Conservation (phyloP, 2,888 invertebrate species). For the Xanthorhoe designata region DNA sequence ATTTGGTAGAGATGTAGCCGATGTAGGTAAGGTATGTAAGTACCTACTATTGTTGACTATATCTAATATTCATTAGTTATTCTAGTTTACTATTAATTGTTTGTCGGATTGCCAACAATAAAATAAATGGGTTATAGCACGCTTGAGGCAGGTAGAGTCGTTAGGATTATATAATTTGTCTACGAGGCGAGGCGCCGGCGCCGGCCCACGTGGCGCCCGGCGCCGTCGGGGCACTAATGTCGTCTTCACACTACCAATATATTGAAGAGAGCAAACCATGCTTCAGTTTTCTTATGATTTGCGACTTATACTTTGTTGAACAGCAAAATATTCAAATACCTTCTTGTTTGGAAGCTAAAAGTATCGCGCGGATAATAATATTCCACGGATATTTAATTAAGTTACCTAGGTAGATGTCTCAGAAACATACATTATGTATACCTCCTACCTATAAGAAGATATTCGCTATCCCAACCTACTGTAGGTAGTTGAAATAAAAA, state of each 20-base stretch:
- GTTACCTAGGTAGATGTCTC: too few relatives aligned
- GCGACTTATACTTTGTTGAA: too few relatives aligned
- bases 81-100: slow-evolving; percentile 5
- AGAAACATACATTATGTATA: too few relatives aligned
- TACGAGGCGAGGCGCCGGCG: slow-evolving; percentile 26
- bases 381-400: too few relatives aligned
- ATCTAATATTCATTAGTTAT: background rate
- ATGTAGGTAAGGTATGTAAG: too few relatives aligned
- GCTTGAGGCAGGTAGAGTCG: slow-evolving; percentile 35
- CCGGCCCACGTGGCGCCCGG: slow-evolving; percentile 46
- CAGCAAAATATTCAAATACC: too few relatives aligned
- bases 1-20: background rate
- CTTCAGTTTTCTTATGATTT: too few relatives aligned
- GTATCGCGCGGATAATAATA: too few relatives aligned
- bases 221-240: slow-evolving; percentile 30
- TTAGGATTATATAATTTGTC: slow-evolving; percentile 54
- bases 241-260: slow-evolving; percentile 18
- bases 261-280: background rate
- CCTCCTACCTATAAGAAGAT: too few relatives aligned
- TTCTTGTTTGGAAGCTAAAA: too few relatives aligned
- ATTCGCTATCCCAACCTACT: too few relatives aligned
- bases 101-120: slow-evolving; percentile 40
- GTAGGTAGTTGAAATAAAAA: too few relatives aligned
- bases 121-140: slow-evolving; percentile 35
- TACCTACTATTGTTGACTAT: background rate